Conservation (phyloP, 2,797 vertebrate species). For the Crax fasciolata region DNA sequence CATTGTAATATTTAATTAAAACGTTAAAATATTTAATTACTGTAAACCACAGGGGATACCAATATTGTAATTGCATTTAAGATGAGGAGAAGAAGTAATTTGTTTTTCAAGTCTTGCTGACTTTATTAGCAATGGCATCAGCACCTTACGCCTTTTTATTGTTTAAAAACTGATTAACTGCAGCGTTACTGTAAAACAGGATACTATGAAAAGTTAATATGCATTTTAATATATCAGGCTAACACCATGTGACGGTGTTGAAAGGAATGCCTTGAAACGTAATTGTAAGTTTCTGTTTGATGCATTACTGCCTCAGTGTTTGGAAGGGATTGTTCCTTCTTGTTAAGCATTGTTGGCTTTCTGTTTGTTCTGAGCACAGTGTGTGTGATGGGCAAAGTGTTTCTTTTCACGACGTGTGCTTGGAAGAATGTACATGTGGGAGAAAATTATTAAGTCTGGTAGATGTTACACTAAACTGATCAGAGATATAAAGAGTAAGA, state of each 20-base stretch:
- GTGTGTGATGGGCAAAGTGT: neutral
- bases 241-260: constrained; percentile 44
- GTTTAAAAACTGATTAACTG: constrained; percentile 77
- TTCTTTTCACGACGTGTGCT: neutral
- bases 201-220: constrained; percentile 66
- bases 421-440: neutral
- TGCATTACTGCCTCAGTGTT: neutral
- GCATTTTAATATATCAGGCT: constrained; percentile 70
- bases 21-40: constrained; percentile 85
- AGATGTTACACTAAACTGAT: neutral
- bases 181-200: constrained; percentile 53
- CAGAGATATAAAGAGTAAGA: neutral
- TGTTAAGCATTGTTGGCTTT: neutral
- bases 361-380: neutral
- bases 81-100: constrained; percentile 74
- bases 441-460: neutral
- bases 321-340: neutral
- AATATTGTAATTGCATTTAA: constrained; percentile 76
- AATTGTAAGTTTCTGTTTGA: neutral
- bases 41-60: constrained; percentile 72
- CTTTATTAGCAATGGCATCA: constrained; percentile 67
- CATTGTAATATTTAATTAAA: constrained; percentile 83
- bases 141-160: constrained; percentile 72
- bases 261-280: constrained; percentile 5
- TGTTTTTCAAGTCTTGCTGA: constrained; percentile 73